These are phyloP conservation scores for Troilus luridus DNA, from an alignment of 2,888 invertebrate genomes.

Conservation along the genomic window DNA sequence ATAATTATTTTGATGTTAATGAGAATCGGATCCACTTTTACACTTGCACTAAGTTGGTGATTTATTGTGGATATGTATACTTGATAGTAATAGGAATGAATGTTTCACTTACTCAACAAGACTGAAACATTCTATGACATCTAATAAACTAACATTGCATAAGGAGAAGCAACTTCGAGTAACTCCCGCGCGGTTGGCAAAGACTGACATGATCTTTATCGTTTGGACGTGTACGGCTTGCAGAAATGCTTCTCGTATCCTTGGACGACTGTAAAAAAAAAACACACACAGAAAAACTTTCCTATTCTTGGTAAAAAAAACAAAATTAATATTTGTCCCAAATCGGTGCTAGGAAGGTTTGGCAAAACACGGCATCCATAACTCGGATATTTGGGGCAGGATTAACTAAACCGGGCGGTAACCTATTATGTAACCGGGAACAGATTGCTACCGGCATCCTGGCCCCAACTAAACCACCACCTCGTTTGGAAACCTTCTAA, in stretches of 20 bases:
- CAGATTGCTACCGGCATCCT: conserved; percentile 41
- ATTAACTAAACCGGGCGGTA: conserved; percentile 11
- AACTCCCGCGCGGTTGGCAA: conserved; percentile 8
- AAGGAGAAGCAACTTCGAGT: not conserved
- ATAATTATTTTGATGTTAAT: not conserved
- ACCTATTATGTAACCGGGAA: conserved; percentile 40
- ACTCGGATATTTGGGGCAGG: not conserved
- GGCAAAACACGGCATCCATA: conserved; percentile 19
- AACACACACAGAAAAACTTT: not conserved
- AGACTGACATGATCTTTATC: conserved; percentile 41
- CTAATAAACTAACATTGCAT: conserved; percentile 2
- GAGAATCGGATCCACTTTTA: no score
- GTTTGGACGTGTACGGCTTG: not conserved
- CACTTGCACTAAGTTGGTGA: not conserved
- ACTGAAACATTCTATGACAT: not conserved
- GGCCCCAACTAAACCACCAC: conserved; percentile 27
- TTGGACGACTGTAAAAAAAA: not conserved
- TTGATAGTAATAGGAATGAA: not conserved
- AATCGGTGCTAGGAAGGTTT: not conserved
- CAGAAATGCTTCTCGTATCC: conserved; percentile 8
- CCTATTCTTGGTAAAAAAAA: not conserved
- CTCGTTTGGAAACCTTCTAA: conserved; percentile 28
- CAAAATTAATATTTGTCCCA: not conserved
- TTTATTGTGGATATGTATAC: not conserved
- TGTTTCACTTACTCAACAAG: not conserved